A percentile compares a stretch with the other conserved stretches of the same genome.
phyloP scores from a whole-genome alignment of 2,888 invertebrate genomes.

The Perdita meconis region DNA sequence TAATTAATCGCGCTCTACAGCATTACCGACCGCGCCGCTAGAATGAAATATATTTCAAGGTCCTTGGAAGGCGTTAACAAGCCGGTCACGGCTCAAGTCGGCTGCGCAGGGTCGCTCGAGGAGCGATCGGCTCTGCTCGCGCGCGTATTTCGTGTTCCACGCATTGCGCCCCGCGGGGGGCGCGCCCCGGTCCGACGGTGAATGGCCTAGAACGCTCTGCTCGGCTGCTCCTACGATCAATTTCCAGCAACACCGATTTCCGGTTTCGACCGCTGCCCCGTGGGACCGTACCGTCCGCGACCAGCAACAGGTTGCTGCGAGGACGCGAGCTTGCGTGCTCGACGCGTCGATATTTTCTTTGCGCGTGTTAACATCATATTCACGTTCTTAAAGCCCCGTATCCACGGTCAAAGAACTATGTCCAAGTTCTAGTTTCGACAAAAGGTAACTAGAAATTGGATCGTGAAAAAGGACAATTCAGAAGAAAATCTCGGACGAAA shows the following conservation, averaged over 20 bases:
- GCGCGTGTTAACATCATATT: too few species aligned
- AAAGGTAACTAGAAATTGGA: too few species aligned
- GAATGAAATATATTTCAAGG: not conserved
- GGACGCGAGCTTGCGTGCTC: not conserved
- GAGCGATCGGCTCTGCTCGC: not conserved
- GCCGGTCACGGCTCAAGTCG: not conserved
- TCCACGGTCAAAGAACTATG: too few species aligned
- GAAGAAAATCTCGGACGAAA: too few species aligned
- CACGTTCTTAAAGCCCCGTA: too few species aligned
- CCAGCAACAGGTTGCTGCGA: slow-evolving; percentile 49
- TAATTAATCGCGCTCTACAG: not conserved
- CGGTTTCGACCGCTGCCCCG: slow-evolving; percentile 65
- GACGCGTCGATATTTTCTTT: not conserved
- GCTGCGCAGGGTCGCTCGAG: not conserved
- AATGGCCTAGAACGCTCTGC: slow-evolving; percentile 52
- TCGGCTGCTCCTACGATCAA: slow-evolving; percentile 65
- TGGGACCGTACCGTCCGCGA: slow-evolving; percentile 29
- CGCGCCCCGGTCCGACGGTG: slow-evolving; percentile 37
- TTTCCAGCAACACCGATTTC: slow-evolving; percentile 73
- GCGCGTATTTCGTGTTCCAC: slow-evolving; percentile 37
- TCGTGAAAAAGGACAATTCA: too few species aligned
- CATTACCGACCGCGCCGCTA: not conserved
- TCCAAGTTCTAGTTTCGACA: too few species aligned
- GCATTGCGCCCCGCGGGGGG: slow-evolving; percentile 17
- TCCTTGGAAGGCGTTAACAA: slow-evolving; percentile 14